Conservation (phyloP, 2,888 invertebrate species). For the Bursaphelenchus okinawaensis region DNA sequence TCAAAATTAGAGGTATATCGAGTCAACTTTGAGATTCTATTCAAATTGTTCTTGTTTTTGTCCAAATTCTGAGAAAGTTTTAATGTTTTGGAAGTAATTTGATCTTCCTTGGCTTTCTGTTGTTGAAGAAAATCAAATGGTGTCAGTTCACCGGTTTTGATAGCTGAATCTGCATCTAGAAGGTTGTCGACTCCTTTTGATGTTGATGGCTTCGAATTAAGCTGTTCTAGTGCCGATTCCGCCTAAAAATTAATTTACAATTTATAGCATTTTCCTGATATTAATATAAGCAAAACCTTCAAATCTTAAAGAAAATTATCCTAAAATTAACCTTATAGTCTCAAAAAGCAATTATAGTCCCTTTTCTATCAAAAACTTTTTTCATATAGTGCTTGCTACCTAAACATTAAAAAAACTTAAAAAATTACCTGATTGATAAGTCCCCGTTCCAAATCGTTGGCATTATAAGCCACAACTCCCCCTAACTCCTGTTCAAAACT, state of each 20-base stretch:
- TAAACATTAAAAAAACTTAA: slow-evolving; percentile 3
- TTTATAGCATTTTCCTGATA: no score
- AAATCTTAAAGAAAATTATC: no score
- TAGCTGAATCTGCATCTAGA: slow-evolving; percentile 3
- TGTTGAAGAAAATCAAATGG: slow-evolving; percentile 24
- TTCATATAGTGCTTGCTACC: no score
- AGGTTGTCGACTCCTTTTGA: slow-evolving; percentile 7
- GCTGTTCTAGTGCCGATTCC: slow-evolving; percentile 10
- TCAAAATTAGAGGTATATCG: not conserved
- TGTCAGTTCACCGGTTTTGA: slow-evolving; percentile 27
- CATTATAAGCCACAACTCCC: slow-evolving; percentile 24
- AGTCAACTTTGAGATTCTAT: not conserved
- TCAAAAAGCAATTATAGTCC: no score
- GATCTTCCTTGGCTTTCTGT: not conserved
- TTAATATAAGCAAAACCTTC: no score
- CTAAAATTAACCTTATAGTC: no score
- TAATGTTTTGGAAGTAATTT: no score
- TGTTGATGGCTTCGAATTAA: not conserved
- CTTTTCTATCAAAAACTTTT: no score
- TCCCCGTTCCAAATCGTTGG: slow-evolving; percentile 19
- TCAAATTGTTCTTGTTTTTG: not conserved
- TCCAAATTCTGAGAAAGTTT: no score
- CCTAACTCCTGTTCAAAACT: not conserved
- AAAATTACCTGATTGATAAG: slow-evolving; percentile 20
- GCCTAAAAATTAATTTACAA: slow-evolving; percentile 16